A percentile compares a stretch with the other conserved stretches of the same genome.
phyloP scores from a whole-genome alignment of 2,797 vertebrate genomes.

The Champsocephalus esox region DNA sequence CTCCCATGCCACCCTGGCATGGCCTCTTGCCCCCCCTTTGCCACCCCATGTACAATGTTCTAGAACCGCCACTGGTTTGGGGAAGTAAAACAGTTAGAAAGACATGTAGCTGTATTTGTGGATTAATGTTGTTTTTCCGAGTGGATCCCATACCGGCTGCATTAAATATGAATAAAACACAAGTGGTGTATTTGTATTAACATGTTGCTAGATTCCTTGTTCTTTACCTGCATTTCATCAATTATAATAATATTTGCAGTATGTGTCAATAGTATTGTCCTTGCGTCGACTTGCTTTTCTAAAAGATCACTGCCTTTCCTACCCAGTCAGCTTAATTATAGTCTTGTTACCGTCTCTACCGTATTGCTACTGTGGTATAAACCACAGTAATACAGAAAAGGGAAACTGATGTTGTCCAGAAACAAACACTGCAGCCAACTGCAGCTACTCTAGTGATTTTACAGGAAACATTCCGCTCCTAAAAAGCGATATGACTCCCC shows the following conservation, averaged over 20 bases:
- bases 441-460: too few relatives aligned
- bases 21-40: too few relatives aligned
- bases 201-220: neutral
- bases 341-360: neutral
- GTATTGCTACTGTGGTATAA: neutral
- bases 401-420: slow-evolving; percentile 11
- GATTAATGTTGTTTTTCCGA: neutral
- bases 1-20: too few relatives aligned
- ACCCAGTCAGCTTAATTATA: neutral
- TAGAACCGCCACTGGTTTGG: neutral
- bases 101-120: neutral
- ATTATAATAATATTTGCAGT: neutral
- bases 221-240: neutral
- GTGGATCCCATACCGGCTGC: neutral
- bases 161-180: slow-evolving; percentile 36
- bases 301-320: neutral
- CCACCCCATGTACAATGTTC: too few relatives aligned
- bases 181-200: slow-evolving; percentile 6
- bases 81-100: slow-evolving; percentile 10
- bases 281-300: neutral
- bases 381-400: neutral
- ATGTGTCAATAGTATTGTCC: neutral
- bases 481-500: too few relatives aligned
- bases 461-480: too few relatives aligned
- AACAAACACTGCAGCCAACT: neutral